A percentile compares a stretch with the other conserved stretches of the same genome.
Evolutionary conservation across 2,797 vertebrate genomes (phyloP).

Genomic region (Coendou prehensilis): DNA sequence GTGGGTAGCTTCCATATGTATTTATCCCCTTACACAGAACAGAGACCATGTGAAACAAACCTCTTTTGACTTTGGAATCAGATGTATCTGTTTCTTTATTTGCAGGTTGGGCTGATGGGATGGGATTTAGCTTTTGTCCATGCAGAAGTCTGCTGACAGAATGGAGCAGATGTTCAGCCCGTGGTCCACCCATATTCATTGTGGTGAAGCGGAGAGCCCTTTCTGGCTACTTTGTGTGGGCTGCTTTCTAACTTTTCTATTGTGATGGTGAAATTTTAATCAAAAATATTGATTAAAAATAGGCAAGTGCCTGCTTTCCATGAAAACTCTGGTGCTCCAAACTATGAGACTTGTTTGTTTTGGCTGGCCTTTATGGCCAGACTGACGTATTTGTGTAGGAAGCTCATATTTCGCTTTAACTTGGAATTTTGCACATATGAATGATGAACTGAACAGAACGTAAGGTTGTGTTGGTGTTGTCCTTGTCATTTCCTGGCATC

Average conservation of each 20-base stretch:
- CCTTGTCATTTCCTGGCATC: conserved; percentile 73
- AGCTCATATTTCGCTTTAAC: conserved; percentile 86
- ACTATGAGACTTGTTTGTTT: conserved; percentile 85
- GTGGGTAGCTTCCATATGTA: not conserved
- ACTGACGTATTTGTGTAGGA: conserved; percentile 89
- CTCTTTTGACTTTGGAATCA: not conserved
- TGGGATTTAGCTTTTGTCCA: not conserved
- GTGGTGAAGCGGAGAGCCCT: conserved; percentile 71
- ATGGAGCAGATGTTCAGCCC: not conserved
- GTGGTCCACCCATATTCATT: not conserved
- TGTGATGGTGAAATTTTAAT: conserved; percentile 75
- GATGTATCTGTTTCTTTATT: not conserved
- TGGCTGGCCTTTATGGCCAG: conserved; percentile 85
- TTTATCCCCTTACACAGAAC: not conserved
- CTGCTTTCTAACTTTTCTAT: conserved; percentile 71
- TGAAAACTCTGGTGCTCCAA: conserved; percentile 81
- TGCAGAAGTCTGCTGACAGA: conserved; percentile 18
- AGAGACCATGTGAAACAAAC: not conserved
- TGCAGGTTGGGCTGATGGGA: not conserved
- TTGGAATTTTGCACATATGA: conserved; percentile 89
- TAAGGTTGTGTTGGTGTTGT: conserved; percentile 78
- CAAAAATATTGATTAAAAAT: conserved; percentile 67
- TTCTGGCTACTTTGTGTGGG: not conserved
- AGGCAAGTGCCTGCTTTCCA: conserved; percentile 79
- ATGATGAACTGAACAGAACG: conserved; percentile 88